phyloP scores from a whole-genome alignment of 2,797 vertebrate genomes.

The Malurus splendens region DNA sequence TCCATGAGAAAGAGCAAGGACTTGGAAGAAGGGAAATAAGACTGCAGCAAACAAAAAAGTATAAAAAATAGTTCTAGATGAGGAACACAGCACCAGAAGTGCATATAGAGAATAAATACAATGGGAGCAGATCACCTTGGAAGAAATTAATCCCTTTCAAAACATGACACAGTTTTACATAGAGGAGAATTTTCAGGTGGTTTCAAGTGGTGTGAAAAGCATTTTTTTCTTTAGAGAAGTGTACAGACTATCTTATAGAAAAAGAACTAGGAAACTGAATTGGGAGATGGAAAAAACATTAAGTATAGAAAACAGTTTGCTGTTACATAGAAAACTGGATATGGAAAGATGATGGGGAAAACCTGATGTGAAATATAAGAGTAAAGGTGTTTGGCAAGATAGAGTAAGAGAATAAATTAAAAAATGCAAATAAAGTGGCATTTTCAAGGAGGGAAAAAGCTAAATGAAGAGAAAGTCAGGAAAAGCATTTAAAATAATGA shows the following conservation, averaged over 20 bases:
- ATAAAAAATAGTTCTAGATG: background rate
- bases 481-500: background rate
- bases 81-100: background rate
- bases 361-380: background rate
- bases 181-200: background rate
- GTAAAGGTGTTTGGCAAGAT: background rate
- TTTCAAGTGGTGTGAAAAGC: background rate
- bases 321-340: background rate
- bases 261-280: background rate
- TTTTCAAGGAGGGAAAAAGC: background rate
- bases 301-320: background rate
- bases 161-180: background rate
- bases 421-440: fast-evolving
- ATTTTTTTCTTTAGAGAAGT: background rate
- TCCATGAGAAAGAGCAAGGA: background rate
- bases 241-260: background rate
- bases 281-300: background rate
- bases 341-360: background rate
- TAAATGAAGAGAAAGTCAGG: background rate
- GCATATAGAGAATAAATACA: background rate
- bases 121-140: background rate
- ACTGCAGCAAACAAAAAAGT: background rate
- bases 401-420: background rate
- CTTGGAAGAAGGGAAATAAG: background rate
- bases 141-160: background rate